Percentiles rank a stretch among this genome's conserved stretches.
Conservation (phyloP, 2,888 invertebrate genomes). For the Pediacus dermestoides region DNA sequence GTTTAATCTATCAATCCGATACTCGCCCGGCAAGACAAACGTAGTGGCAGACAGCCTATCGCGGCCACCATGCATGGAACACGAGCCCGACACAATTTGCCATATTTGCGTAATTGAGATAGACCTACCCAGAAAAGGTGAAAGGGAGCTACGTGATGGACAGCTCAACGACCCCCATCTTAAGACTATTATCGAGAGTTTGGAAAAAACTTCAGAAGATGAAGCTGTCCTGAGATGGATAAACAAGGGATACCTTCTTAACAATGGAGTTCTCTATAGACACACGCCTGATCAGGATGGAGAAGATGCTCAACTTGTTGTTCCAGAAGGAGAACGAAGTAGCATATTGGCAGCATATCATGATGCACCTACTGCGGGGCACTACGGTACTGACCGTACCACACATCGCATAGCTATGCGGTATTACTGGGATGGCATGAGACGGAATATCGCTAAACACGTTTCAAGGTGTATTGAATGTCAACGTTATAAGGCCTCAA, state of each 20-base stretch:
- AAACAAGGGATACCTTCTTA: conserved; percentile 17
- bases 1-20: conserved; percentile 40
- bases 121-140: conserved; percentile 17
- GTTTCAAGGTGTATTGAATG: too few relatives aligned
- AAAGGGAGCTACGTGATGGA: conserved; percentile 14
- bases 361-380: neutral
- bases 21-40: conserved; percentile 43
- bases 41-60: conserved; percentile 44
- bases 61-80: conserved; percentile 24
- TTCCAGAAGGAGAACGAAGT: conserved; percentile 13
- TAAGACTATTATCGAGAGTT: conserved; percentile 21
- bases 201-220: conserved; percentile 13
- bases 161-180: conserved; percentile 24
- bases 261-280: conserved; percentile 22
- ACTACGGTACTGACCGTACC: too few relatives aligned
- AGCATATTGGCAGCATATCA: conserved; percentile 1
- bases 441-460: too few relatives aligned
- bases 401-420: too few relatives aligned
- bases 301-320: conserved; percentile 26
- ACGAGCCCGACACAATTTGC: conserved; percentile 4
- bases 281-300: conserved; percentile 18
- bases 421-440: too few relatives aligned
- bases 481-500: too few relatives aligned
- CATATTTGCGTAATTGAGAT: conserved; percentile 13
- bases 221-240: conserved; percentile 14